Evolutionary conservation across 2,888 invertebrate species (phyloP).

Genomic region (Eristalis pertinax): DNA sequence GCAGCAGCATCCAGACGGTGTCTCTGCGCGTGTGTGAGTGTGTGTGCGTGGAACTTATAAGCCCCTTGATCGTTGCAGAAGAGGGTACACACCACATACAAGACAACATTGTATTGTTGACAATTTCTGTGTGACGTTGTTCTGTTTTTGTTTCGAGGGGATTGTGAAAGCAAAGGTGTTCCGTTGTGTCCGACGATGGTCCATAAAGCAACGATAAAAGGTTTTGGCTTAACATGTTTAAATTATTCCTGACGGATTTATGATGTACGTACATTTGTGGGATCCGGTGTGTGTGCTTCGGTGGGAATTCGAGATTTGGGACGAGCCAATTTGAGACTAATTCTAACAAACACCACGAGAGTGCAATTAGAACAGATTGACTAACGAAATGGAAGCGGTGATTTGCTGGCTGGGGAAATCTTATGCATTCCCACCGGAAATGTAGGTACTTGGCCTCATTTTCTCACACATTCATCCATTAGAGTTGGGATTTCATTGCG

Average conservation of each 20-base stretch:
- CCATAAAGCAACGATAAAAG: constrained; percentile 38
- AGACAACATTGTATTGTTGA: constrained; percentile 54
- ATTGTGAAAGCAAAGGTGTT: constrained; percentile 41
- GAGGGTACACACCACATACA: constrained; percentile 11
- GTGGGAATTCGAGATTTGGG: background rate
- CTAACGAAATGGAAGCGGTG: background rate
- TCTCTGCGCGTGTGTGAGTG: background rate
- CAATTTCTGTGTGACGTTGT: constrained; percentile 37
- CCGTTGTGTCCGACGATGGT: constrained; percentile 39
- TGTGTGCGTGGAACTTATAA: constrained; percentile 32
- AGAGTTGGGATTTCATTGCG: no score
- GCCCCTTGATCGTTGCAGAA: constrained; percentile 15
- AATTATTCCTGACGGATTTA: constrained; percentile 44
- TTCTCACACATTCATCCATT: no score
- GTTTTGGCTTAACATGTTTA: constrained; percentile 44
- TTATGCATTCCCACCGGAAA: no score
- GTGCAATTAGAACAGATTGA: background rate
- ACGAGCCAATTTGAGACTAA: background rate
- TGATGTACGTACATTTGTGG: background rate
- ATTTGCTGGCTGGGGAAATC: background rate
- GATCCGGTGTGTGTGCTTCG: background rate
- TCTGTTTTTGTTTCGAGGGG: constrained; percentile 19
- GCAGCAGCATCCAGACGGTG: constrained; percentile 37
- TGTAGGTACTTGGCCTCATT: no score
- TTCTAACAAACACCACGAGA: background rate